phyloP scores from a whole-genome alignment of 2,113 vertebrate genomes.

The Pseudorectes ferrugineus region DNA sequence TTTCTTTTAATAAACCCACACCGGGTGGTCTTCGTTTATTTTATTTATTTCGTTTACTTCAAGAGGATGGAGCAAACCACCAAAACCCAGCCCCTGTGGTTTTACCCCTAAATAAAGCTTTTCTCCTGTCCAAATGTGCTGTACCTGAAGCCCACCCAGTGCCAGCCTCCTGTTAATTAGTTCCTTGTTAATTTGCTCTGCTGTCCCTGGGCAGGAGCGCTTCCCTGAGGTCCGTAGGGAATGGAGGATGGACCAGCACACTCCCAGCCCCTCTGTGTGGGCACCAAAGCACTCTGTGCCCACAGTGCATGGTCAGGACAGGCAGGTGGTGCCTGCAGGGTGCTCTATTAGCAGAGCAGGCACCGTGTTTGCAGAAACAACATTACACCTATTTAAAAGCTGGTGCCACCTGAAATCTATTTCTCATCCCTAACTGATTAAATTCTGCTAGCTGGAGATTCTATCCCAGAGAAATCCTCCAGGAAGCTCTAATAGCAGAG shows the following conservation, averaged over 20 bases:
- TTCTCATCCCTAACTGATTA: slow-evolving; percentile 25
- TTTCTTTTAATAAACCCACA: too few species aligned
- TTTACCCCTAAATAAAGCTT: background rate
- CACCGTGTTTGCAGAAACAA: background rate
- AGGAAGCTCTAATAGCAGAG: slow-evolving; percentile 24
- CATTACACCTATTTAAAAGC: background rate
- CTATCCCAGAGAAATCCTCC: background rate
- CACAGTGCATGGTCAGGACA: accelerated
- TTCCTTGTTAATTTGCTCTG: background rate
- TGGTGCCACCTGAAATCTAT: background rate
- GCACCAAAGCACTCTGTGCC: background rate
- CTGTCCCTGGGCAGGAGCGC: accelerated
- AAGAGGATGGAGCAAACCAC: background rate
- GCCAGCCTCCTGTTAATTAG: background rate
- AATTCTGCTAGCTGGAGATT: background rate
- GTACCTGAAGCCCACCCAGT: background rate
- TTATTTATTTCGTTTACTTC: too few species aligned
- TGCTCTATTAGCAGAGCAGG: background rate
- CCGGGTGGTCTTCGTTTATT: too few species aligned
- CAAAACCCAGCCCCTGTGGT: accelerated
- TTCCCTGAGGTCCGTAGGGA: background rate
- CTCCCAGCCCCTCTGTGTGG: accelerated
- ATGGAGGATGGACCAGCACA: background rate
- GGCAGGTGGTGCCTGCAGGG: background rate
- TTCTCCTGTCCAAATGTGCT: accelerated